A percentile compares a stretch with the other conserved stretches of the same genome.
Conservation (phyloP, 2,113 vertebrate species). For the Toxotes chatareus region DNA sequence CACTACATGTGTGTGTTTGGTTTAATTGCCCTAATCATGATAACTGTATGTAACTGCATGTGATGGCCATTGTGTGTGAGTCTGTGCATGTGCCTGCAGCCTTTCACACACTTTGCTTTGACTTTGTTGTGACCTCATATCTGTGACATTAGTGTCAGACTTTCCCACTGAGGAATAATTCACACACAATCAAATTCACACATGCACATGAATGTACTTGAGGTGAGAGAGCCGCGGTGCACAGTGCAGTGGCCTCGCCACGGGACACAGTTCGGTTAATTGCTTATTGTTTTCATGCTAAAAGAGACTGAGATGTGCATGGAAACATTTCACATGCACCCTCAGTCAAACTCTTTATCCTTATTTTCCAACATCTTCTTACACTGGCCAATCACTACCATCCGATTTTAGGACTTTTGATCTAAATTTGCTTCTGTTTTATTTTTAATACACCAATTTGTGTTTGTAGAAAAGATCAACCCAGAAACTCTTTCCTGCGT, state of each 20-base stretch:
- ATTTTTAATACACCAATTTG: not conserved
- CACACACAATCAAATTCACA: not conserved
- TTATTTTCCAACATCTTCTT: not conserved
- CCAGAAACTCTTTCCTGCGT: not conserved
- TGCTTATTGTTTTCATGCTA: constrained; percentile 8
- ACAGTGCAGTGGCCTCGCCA: too few species aligned
- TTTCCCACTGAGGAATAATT: constrained; percentile 8
- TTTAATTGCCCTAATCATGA: constrained; percentile 40
- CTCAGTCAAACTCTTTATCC: not conserved
- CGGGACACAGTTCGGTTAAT: constrained; percentile 9
- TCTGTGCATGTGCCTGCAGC: not conserved
- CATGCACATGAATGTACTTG: not conserved
- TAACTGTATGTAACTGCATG: constrained; percentile 5
- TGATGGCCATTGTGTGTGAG: not conserved
- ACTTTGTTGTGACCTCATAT: constrained; percentile 42
- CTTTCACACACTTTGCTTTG: constrained; percentile 13
- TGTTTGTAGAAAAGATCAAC: not conserved
- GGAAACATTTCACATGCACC: too few species aligned
- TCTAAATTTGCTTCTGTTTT: not conserved
- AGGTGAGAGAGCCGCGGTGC: not conserved
- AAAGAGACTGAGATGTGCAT: not conserved
- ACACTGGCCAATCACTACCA: not conserved
- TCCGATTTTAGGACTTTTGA: not conserved
- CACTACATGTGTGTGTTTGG: constrained; percentile 21
- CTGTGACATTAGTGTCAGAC: constrained; percentile 10